These are phyloP conservation scores for Myoxocephalus aenaeus DNA, from an alignment of 2,797 vertebrate species.

Conservation along the genomic window DNA sequence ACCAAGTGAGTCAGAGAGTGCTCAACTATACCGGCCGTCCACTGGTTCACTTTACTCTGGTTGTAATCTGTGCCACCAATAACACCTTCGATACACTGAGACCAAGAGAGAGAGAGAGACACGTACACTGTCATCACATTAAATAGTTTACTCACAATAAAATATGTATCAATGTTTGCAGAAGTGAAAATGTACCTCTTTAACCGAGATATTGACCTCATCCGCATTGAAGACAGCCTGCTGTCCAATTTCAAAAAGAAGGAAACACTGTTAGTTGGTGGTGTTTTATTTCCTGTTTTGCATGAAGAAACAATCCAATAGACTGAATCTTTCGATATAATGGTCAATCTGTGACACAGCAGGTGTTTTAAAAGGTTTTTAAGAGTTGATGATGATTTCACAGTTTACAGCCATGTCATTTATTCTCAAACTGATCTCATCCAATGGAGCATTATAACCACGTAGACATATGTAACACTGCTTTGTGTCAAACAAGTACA, in stretches of 20 bases:
- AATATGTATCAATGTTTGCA: background rate
- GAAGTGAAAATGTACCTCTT: slow-evolving; percentile 86
- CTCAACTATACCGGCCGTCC: slow-evolving; percentile 97
- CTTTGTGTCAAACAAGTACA: background rate
- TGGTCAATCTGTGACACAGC: background rate
- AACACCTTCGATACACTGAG: slow-evolving; percentile 91
- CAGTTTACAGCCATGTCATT: background rate
- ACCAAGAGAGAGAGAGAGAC: slow-evolving; percentile 66
- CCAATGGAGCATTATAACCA: background rate
- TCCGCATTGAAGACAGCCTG: slow-evolving; percentile 92
- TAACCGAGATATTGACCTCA: slow-evolving; percentile 90
- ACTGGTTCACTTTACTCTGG: slow-evolving; percentile 95
- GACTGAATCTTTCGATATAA: background rate
- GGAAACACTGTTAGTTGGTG: background rate
- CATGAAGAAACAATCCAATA: background rate
- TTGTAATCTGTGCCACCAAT: slow-evolving; percentile 94
- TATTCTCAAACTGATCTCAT: background rate
- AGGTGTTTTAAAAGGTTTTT: background rate
- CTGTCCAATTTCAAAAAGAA: slow-evolving; percentile 19
- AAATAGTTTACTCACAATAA: background rate
- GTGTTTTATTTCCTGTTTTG: background rate
- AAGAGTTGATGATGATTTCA: background rate
- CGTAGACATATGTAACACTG: background rate
- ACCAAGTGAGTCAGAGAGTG: slow-evolving; percentile 93
- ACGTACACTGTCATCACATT: slow-evolving; percentile 71